Base-by-base conservation (phyloP, 2,797 vertebrate genomes). In the Pempheris klunzingeri region DNA sequence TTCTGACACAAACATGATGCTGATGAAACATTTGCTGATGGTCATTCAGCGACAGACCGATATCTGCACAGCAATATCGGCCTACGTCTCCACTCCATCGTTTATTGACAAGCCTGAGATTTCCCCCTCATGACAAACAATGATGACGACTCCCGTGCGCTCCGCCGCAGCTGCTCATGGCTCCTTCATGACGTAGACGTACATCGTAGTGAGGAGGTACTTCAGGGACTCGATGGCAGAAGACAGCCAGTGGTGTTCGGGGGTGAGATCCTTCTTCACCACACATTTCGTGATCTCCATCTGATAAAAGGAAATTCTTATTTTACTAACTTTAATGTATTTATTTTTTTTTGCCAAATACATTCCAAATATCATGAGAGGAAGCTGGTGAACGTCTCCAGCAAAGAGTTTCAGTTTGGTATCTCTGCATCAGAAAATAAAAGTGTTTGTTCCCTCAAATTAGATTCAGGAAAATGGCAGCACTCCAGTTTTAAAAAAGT, bases 161-260 rank as follows among this genome's bases (percentile, higher is more conserved):
- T 32, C 44, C 0, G 4, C 46, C 50, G 49, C 0, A 0, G 0
- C 49, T 9, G 39, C 7, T 97, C 95, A 97, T 70, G 91, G 95
- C 85, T 98, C 97, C 2, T 98, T 98, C 90, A 98, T 92, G 83
- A 99, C 80, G 87, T 97, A 93, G 26, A 98, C 96, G 88, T 99
- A 96, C 67, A 97, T 68, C 0, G 97, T 94, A 65, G 97, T 98
- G 77, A 99, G 93, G 88, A 97, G 95, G 82, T 97, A 97, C 30
- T 96, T 97, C 26, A 97, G 92, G 72, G 96, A 96, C 77, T 96
- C 96, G 7, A 97, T 47, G 1, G 92, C 82, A 0, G 96, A 95
- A 52, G 96, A 94, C 0, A 98, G 91, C 98, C 97, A 99, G 87
- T 96, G 95, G 20, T 96, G 92, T 34, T 94, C 94, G 34, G 96